Conservation (phyloP, 2,888 invertebrate species). For the Hermodice carunculata region DNA sequence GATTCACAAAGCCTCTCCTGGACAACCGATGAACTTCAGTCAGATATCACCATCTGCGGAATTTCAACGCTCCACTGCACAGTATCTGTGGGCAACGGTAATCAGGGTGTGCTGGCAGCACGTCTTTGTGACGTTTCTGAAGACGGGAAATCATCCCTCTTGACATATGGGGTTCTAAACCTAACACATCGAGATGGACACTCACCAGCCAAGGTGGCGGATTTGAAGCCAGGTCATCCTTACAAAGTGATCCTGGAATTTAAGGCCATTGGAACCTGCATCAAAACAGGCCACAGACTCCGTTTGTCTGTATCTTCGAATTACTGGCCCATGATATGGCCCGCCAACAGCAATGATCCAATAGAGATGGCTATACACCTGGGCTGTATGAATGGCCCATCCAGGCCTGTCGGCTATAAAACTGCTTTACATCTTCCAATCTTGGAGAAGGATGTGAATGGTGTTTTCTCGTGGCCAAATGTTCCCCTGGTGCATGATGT, state of each 20-base stretch:
- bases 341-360: too few species aligned
- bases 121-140: slow-evolving; percentile 21
- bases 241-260: slow-evolving; percentile 9
- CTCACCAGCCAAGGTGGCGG: not conserved
- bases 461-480: too few species aligned
- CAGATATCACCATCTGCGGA: slow-evolving; percentile 9
- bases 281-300: slow-evolving; percentile 4
- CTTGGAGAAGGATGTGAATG: too few species aligned
- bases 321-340: slow-evolving; percentile 20
- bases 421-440: too few species aligned
- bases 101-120: not conserved
- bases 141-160: slow-evolving; percentile 8
- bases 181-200: slow-evolving; percentile 20
- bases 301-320: slow-evolving; percentile 1
- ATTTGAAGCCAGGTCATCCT: slow-evolving; percentile 1
- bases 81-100: too few species aligned
- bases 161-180: slow-evolving; percentile 22
- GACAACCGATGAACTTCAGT: not conserved
- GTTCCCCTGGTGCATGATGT: too few species aligned
- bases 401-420: too few species aligned
- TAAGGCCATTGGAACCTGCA: not conserved
- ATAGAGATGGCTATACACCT: too few species aligned
- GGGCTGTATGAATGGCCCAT: too few species aligned
- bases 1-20: slow-evolving; percentile 9
- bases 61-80: not conserved